phyloP scores from a whole-genome alignment of 2,113 vertebrate species.

The Bubalus kerabau region DNA sequence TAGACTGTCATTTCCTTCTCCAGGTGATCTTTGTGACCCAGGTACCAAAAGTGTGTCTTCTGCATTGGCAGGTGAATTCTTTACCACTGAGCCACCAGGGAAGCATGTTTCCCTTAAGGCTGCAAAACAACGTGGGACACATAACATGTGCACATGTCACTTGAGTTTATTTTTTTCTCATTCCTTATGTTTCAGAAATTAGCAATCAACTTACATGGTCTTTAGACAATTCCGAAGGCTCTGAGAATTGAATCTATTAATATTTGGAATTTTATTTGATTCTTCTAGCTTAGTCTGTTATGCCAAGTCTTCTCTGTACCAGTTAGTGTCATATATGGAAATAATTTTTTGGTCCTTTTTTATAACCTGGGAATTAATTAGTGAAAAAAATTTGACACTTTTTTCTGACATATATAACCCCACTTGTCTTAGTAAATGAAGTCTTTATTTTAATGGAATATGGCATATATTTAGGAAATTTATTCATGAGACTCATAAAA shows the following conservation, averaged over 20 bases:
- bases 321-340: constrained; percentile 24
- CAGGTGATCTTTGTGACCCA: background rate
- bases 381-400: constrained; percentile 21
- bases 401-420: background rate
- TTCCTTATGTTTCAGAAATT: background rate
- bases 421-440: constrained; percentile 21
- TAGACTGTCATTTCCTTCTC: background rate
- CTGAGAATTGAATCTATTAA: background rate
- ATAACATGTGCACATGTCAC: background rate
- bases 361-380: constrained; percentile 41
- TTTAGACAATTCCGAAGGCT: background rate
- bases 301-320: constrained; percentile 29
- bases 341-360: background rate
- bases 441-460: constrained; percentile 35
- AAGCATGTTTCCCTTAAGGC: background rate
- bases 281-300: constrained; percentile 14
- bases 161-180: background rate
- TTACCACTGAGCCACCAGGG: background rate
- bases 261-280: background rate
- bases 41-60: background rate
- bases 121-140: background rate
- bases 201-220: background rate
- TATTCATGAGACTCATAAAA: constrained; percentile 33
- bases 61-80: background rate
- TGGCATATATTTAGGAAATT: constrained; percentile 3